Conservation (phyloP, 2,888 invertebrate genomes). For the Plutella xylostella region DNA sequence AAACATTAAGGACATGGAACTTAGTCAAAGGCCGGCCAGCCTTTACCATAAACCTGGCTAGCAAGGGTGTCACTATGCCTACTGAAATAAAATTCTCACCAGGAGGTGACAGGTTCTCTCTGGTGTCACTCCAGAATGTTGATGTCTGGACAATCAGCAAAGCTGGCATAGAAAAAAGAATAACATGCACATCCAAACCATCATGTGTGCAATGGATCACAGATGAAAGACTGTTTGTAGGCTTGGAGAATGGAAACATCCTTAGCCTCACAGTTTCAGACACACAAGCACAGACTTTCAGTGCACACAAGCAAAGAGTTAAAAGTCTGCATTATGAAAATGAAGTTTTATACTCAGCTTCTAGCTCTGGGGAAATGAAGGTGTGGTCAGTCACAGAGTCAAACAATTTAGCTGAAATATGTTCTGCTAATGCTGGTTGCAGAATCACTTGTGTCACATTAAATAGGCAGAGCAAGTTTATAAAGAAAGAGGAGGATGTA, state of each 20-base stretch:
- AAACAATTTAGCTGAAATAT: slow-evolving; percentile 57
- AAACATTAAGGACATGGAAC: slow-evolving; percentile 92
- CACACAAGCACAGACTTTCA: slow-evolving; percentile 49
- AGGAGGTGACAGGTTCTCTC: slow-evolving; percentile 79
- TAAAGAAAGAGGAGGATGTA: slow-evolving; percentile 46
- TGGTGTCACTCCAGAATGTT: slow-evolving; percentile 77
- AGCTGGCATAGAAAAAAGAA: slow-evolving; percentile 77
- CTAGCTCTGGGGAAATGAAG: slow-evolving; percentile 84
- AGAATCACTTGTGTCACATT: slow-evolving; percentile 80
- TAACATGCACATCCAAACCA: slow-evolving; percentile 77
- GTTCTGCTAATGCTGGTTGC: slow-evolving; percentile 74
- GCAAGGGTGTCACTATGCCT: slow-evolving; percentile 66
- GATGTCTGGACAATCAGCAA: slow-evolving; percentile 86
- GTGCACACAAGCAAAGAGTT: slow-evolving; percentile 75
- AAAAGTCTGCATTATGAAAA: slow-evolving; percentile 73
- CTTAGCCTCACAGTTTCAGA: slow-evolving; percentile 67
- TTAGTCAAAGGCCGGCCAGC: slow-evolving; percentile 91
- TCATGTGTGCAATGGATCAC: slow-evolving; percentile 77
- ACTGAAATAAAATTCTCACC: slow-evolving; percentile 79
- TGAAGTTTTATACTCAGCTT: slow-evolving; percentile 74
- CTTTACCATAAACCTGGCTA: slow-evolving; percentile 87
- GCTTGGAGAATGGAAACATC: slow-evolving; percentile 81
- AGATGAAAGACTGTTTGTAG: slow-evolving; percentile 74
- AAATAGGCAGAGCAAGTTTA: slow-evolving; percentile 52
- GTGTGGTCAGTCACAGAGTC: slow-evolving; percentile 70